Conservation (phyloP, 2,797 vertebrate genomes). For the Labeo calbasu region DNA sequence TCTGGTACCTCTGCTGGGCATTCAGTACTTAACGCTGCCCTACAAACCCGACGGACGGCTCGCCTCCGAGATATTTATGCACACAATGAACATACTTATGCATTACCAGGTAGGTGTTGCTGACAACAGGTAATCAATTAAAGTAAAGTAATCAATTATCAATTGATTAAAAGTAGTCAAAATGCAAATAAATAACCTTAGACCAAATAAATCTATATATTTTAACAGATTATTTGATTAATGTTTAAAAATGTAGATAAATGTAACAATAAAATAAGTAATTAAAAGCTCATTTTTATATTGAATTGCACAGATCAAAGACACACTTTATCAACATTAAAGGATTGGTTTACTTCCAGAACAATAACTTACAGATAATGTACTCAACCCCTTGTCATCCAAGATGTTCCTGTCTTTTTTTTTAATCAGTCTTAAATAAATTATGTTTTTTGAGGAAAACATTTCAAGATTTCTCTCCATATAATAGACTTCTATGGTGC, state of each 20-base stretch:
- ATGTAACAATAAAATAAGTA: background rate
- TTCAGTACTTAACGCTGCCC: conserved; percentile 90
- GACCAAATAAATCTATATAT: background rate
- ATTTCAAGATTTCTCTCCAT: too few relatives aligned
- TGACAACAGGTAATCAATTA: background rate
- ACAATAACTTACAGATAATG: too few relatives aligned
- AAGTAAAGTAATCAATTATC: too few relatives aligned
- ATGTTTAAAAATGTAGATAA: background rate
- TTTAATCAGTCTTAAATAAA: too few relatives aligned
- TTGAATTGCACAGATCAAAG: background rate
- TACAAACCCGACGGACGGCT: conserved; percentile 87
- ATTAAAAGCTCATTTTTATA: background rate
- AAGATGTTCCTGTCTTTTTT: too few relatives aligned
- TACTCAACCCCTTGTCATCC: too few relatives aligned
- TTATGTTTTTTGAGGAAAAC: too few relatives aligned
- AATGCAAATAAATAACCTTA: background rate
- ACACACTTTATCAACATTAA: background rate
- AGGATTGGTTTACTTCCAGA: too few relatives aligned
- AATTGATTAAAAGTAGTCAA: background rate
- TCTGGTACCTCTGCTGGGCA: conserved; percentile 93
- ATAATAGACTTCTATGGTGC: too few relatives aligned
- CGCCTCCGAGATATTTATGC: conserved; percentile 86
- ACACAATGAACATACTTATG: conserved; percentile 92
- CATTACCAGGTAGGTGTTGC: conserved; percentile 87
- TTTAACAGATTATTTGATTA: too few relatives aligned